Evolutionary conservation across 2,888 invertebrate species (phyloP).

Genomic region (Phalera bucephala): DNA sequence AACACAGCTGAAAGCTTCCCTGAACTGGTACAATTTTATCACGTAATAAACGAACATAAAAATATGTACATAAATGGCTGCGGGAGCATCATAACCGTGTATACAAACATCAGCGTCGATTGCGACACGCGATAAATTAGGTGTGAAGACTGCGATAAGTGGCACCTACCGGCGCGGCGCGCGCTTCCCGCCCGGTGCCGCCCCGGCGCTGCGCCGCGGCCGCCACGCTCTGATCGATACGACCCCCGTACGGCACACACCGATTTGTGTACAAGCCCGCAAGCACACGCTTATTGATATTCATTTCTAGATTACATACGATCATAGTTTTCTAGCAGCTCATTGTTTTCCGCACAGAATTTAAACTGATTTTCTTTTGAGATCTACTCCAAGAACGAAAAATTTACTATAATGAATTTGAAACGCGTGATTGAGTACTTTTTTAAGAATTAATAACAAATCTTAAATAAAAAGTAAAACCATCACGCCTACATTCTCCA

Average conservation of each 20-base stretch:
- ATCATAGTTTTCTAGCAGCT: not conserved
- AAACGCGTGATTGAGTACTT: too few relatives aligned
- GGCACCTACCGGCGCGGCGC: slow-evolving; percentile 51
- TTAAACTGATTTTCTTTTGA: too few relatives aligned
- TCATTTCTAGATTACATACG: slow-evolving; percentile 29
- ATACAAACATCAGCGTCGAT: slow-evolving; percentile 58
- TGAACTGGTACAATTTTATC: slow-evolving; percentile 33
- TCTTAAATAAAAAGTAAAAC: too few relatives aligned
- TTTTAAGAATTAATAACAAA: too few relatives aligned
- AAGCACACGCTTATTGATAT: slow-evolving; percentile 39
- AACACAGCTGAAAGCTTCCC: slow-evolving; percentile 14
- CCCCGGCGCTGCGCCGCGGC: slow-evolving; percentile 15
- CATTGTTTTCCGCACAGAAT: too few relatives aligned
- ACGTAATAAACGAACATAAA: slow-evolving; percentile 29
- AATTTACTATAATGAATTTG: too few relatives aligned
- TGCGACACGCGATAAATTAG: slow-evolving; percentile 75
- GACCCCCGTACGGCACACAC: slow-evolving; percentile 47
- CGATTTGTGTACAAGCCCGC: slow-evolving; percentile 48
- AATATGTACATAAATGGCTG: slow-evolving; percentile 38
- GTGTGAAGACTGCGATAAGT: slow-evolving; percentile 77
- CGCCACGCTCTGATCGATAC: slow-evolving; percentile 49
- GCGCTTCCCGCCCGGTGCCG: slow-evolving; percentile 16
- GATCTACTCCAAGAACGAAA: too few relatives aligned
- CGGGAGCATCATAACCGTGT: slow-evolving; percentile 45
- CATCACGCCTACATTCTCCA: too few relatives aligned